A percentile compares a stretch with the other conserved stretches of the same genome.
Conservation (phyloP, 2,113 vertebrate species). For the Varanus komodoensis region DNA sequence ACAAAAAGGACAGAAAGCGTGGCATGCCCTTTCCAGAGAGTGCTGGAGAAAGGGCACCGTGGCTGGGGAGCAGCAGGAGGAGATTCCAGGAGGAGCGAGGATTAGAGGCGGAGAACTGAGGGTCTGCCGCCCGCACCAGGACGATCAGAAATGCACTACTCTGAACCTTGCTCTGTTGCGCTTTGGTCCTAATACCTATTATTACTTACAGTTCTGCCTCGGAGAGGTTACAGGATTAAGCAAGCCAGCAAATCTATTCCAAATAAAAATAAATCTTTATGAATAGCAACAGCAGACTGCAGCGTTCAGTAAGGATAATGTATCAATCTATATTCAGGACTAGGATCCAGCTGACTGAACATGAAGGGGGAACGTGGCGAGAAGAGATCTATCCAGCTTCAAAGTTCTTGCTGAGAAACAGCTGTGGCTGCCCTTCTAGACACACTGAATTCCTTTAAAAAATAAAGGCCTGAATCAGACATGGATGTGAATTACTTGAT, state of each 20-base stretch:
- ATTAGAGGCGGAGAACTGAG: background rate
- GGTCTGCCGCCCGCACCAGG: background rate
- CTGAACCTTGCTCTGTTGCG: background rate
- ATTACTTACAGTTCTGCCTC: conserved; percentile 17
- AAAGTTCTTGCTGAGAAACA: conserved; percentile 32
- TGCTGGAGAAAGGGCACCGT: background rate
- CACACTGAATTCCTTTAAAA: background rate
- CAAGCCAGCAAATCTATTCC: conserved; percentile 7
- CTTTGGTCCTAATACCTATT: conserved; percentile 30
- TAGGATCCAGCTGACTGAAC: conserved; percentile 20
- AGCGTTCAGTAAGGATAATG: conserved; percentile 33
- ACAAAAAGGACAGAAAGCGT: background rate
- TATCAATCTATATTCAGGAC: conserved; percentile 41
- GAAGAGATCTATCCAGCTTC: background rate
- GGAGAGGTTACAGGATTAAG: conserved; percentile 38
- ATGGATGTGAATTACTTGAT: background rate
- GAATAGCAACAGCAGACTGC: conserved; percentile 15
- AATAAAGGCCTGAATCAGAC: background rate
- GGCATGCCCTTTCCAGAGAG: background rate
- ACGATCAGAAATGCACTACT: background rate
- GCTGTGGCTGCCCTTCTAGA: conserved; percentile 15
- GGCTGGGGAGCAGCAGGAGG: background rate
- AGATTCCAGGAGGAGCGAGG: background rate
- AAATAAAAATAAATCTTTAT: conserved; percentile 37
- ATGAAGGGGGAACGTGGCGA: conserved; percentile 14